These are phyloP conservation scores for Mionectes macconnelli DNA, from an alignment of 2,113 vertebrate genomes.

Conservation along the genomic window DNA sequence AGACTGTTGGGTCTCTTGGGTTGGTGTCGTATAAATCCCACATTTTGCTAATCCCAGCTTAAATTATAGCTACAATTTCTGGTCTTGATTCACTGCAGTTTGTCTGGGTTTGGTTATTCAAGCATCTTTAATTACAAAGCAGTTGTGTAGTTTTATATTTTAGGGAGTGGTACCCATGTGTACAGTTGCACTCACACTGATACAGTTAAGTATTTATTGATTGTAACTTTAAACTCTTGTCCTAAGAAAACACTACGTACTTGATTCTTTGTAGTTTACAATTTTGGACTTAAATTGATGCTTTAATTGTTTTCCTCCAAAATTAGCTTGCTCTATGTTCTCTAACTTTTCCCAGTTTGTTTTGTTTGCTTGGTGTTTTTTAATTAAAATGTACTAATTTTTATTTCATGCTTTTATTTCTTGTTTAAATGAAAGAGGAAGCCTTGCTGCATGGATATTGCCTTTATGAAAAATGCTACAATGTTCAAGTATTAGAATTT, in stretches of 20 bases:
- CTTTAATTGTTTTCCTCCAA: accelerated
- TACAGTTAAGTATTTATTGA: not conserved
- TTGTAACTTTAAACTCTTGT: not conserved
- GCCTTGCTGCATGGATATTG: not conserved
- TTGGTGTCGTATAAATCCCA: not conserved
- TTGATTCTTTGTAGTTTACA: not conserved
- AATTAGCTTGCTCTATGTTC: not conserved
- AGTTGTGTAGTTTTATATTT: not conserved
- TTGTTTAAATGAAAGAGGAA: not conserved
- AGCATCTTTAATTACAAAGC: not conserved
- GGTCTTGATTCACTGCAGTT: not conserved
- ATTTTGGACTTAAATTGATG: not conserved
- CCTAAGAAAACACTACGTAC: not conserved
- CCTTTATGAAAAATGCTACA: not conserved
- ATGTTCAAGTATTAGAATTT: not conserved
- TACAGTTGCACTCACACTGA: not conserved
- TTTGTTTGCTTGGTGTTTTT: not conserved
- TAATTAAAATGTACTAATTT: too few relatives aligned
- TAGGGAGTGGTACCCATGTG: not conserved
- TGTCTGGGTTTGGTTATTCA: not conserved
- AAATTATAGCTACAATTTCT: not conserved
- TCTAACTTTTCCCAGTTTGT: not conserved
- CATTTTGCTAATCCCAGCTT: not conserved
- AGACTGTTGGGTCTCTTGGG: accelerated
- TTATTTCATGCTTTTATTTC: not conserved